phyloP scores from a whole-genome alignment of 2,113 vertebrate genomes.

The Nymphicus hollandicus region DNA sequence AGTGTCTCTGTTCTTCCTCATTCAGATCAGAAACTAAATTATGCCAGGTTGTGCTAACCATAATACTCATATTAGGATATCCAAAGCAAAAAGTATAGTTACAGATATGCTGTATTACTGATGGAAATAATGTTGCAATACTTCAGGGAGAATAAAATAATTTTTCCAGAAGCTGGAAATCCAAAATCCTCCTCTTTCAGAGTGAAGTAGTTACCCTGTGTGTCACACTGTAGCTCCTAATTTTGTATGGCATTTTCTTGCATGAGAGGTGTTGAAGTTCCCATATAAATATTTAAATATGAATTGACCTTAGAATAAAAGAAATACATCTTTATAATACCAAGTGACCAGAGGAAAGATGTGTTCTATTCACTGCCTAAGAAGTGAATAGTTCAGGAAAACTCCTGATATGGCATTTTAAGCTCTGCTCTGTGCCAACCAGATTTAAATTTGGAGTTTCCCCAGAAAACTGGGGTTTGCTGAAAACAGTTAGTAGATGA shows the following conservation, averaged over 20 bases:
- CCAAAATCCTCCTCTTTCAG: background rate
- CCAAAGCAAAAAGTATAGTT: background rate
- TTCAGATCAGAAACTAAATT: constrained; percentile 16
- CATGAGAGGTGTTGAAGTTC: background rate
- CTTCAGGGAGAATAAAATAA: background rate
- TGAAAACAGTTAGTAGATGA: background rate
- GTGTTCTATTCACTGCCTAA: background rate
- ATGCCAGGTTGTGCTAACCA: background rate
- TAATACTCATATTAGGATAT: background rate
- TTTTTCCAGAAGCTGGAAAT: background rate
- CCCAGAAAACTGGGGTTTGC: background rate
- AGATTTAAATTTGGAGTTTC: background rate
- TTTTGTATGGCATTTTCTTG: background rate
- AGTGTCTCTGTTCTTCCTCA: background rate
- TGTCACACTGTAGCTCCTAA: background rate
- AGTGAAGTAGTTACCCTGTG: background rate
- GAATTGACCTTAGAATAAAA: background rate
- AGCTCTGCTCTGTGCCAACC: background rate
- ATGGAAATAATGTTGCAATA: background rate
- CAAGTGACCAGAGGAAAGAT: background rate
- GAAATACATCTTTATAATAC: background rate
- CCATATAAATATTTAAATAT: background rate
- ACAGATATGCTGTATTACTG: background rate
- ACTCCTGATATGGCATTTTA: background rate
- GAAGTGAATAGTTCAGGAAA: background rate